Evolutionary conservation across 1,140 invertebrate genomes (phyloP).

Genomic region (Aphelinus certus): DNA sequence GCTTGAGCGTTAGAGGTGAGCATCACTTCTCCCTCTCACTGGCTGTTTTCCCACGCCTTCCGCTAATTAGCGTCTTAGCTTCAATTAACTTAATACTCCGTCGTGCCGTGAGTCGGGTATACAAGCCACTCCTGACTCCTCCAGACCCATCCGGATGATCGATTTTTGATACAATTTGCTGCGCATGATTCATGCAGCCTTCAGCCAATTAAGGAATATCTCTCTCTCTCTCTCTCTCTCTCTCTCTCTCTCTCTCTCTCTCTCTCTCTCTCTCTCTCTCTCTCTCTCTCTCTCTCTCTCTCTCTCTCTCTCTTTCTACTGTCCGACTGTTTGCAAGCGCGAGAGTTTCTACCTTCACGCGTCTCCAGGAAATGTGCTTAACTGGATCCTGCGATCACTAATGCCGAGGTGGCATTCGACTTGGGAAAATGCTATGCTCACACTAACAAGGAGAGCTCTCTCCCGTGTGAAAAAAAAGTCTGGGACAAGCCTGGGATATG

Average conservation of each 20-base stretch:
- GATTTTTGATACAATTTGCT: slow-evolving; percentile 40
- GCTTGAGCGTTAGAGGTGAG: no score
- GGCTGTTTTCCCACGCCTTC: slow-evolving; percentile 3
- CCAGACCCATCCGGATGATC: slow-evolving; percentile 1
- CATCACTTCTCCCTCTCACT: no score
- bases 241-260: neutral
- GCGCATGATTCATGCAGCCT: neutral
- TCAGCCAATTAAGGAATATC: slow-evolving; percentile 12
- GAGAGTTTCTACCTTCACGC: no score
- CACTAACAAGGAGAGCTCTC: no score
- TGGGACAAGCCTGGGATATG: no score
- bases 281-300: neutral
- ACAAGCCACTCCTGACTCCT: neutral
- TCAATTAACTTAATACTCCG: slow-evolving; percentile 27
- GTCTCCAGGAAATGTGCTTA: no score
- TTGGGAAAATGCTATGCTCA: no score
- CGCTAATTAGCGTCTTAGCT: slow-evolving; percentile 33
- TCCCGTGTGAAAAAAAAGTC: no score
- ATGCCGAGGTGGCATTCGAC: no score
- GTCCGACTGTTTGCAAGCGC: no score
- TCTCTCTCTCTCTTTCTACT: neutral
- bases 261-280: neutral
- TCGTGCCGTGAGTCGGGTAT: neutral
- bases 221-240: neutral
- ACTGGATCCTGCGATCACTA: no score